Evolutionary conservation across 2,113 vertebrate species (phyloP).

Genomic region (Hippocampus abdominalis): DNA sequence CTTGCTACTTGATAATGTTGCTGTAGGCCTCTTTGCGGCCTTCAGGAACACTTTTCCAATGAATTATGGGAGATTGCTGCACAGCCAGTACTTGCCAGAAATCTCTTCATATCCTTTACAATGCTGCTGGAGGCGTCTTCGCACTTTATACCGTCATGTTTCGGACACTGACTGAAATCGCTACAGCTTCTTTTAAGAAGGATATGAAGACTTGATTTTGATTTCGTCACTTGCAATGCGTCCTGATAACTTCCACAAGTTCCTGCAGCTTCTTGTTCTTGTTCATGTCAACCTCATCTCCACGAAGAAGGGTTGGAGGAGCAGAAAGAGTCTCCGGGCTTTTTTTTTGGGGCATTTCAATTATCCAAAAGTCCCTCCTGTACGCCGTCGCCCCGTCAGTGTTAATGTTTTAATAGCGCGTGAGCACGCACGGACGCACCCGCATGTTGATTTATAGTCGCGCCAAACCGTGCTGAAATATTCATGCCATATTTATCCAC

Average conservation of each 20-base stretch:
- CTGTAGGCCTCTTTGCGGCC: too few relatives aligned
- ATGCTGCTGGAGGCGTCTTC: too few relatives aligned
- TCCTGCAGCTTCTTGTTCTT: neutral
- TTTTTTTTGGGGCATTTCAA: slow-evolving; percentile 59
- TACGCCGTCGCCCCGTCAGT: slow-evolving; percentile 22
- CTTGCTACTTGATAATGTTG: too few relatives aligned
- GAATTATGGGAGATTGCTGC: too few relatives aligned
- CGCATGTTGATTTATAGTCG: slow-evolving; percentile 43
- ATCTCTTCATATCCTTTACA: neutral
- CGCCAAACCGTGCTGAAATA: slow-evolving; percentile 43
- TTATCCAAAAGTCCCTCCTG: slow-evolving; percentile 46
- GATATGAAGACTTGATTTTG: too few relatives aligned
- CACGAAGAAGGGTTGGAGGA: slow-evolving; percentile 10
- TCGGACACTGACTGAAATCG: too few relatives aligned
- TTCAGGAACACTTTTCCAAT: too few relatives aligned
- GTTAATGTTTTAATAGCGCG: slow-evolving; percentile 57
- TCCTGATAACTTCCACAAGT: too few relatives aligned
- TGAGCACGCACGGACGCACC: slow-evolving; percentile 18
- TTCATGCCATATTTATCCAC: slow-evolving; percentile 37
- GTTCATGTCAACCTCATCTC: neutral
- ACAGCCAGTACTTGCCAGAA: neutral
- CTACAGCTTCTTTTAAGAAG: too few relatives aligned
- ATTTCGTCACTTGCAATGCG: too few relatives aligned
- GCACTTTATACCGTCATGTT: too few relatives aligned
- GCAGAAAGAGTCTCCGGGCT: slow-evolving; percentile 45